Evolutionary conservation across 2,113 vertebrate genomes (phyloP).

Genomic region (Alethe diademata): DNA sequence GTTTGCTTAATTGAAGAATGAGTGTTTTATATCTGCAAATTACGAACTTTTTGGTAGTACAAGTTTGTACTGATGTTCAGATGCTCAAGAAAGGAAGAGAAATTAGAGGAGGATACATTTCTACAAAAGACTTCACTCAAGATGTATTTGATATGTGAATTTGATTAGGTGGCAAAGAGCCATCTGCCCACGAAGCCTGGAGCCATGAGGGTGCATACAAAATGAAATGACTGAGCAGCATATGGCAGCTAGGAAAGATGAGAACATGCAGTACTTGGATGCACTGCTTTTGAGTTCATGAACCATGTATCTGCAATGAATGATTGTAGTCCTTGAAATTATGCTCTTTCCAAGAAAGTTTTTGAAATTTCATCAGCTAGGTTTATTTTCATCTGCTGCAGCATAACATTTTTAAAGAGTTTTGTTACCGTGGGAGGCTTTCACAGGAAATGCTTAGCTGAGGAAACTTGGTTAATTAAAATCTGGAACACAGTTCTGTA

Average conservation of each 20-base stretch:
- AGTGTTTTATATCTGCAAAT: not conserved
- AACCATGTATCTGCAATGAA: slow-evolving; percentile 25
- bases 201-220: slow-evolving; percentile 16
- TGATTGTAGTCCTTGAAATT: slow-evolving; percentile 3
- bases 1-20: not conserved
- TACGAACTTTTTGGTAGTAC: not conserved
- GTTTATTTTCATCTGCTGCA: slow-evolving; percentile 36
- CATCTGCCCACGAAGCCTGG: slow-evolving; percentile 48
- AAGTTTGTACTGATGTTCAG: not conserved
- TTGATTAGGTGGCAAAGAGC: slow-evolving; percentile 54
- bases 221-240: slow-evolving; percentile 36
- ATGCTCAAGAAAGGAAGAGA: not conserved
- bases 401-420: not conserved
- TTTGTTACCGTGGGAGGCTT: slow-evolving; percentile 39
- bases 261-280: slow-evolving; percentile 24
- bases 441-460: not conserved
- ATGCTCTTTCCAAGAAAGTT: not conserved
- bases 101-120: not conserved
- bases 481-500: not conserved
- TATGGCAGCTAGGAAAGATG: slow-evolving; percentile 47
- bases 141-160: slow-evolving; percentile 27
- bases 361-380: not conserved
- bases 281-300: slow-evolving; percentile 10
- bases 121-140: not conserved
- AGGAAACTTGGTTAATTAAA: slow-evolving; percentile 36